Conservation (phyloP, 2,888 invertebrate genomes). For the Diplazon laetatorius region DNA sequence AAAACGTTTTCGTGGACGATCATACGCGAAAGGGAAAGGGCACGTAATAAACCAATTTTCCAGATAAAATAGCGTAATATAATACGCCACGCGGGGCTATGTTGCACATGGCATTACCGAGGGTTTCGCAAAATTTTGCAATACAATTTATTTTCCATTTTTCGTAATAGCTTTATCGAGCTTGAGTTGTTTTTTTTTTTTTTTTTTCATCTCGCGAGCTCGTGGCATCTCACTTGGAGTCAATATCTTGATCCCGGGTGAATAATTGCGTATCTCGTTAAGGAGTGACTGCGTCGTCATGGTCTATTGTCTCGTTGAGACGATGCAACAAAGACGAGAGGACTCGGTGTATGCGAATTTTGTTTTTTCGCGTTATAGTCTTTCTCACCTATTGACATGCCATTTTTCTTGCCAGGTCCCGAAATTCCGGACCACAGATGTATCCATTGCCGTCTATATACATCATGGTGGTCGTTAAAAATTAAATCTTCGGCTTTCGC, state of each 20-base stretch:
- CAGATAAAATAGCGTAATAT: constrained; percentile 68
- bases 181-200: constrained; percentile 3
- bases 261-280: constrained; percentile 63
- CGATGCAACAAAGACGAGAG: constrained; percentile 63
- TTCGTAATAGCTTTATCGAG: constrained; percentile 37
- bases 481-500: no score
- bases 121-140: constrained; percentile 70
- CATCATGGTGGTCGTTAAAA: no score
- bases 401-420: constrained; percentile 3
- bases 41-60: constrained; percentile 74
- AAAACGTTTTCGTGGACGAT: constrained; percentile 8
- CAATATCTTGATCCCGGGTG: constrained; percentile 38
- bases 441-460: no score
- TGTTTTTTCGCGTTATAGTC: constrained; percentile 70
- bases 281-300: constrained; percentile 58
- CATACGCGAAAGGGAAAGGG: constrained; percentile 60
- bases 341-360: constrained; percentile 73
- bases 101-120: constrained; percentile 67
- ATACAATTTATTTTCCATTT: constrained; percentile 63
- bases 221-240: constrained; percentile 38
- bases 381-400: constrained; percentile 10
- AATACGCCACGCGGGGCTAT: constrained; percentile 58
- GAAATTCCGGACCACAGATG: constrained; percentile 31
- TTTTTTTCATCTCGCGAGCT: constrained; percentile 35
- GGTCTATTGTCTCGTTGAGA: constrained; percentile 57